Conservation (phyloP, 2,797 vertebrate genomes). For the Hapalemur alaotrensis region DNA sequence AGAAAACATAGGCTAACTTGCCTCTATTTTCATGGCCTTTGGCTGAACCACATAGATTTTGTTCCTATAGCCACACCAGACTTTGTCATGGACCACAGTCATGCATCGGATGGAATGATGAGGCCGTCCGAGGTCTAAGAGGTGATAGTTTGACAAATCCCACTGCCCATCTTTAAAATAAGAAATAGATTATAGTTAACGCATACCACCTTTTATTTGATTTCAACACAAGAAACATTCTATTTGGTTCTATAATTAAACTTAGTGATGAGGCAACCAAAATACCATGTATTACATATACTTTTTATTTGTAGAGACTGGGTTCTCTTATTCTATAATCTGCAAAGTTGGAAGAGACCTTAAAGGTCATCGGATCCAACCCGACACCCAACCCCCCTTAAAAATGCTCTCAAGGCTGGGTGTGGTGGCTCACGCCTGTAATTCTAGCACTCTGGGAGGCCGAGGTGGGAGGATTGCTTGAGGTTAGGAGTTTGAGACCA, state of each 20-base stretch:
- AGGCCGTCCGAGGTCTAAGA: constrained; percentile 93
- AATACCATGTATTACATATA: background rate
- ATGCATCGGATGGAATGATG: constrained; percentile 98
- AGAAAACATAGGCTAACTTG: constrained; percentile 68
- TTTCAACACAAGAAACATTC: constrained; percentile 33
- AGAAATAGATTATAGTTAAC: constrained; percentile 19
- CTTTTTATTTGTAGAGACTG: background rate
- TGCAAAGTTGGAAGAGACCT: background rate
- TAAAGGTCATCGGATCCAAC: background rate
- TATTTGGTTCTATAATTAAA: background rate
- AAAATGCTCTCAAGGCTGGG: background rate
- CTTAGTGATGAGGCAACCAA: background rate
- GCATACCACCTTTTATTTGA: background rate
- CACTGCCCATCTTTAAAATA: constrained; percentile 94
- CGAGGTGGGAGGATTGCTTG: no score
- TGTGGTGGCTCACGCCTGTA: no score
- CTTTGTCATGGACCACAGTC: constrained; percentile 97
- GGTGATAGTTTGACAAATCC: constrained; percentile 98
- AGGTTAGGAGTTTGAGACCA: no score
- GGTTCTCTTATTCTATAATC: background rate
- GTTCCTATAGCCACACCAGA: constrained; percentile 99
- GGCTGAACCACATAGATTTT: constrained; percentile 98
- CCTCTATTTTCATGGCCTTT: constrained; percentile 99
- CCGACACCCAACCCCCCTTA: background rate
- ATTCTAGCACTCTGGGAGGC: no score